Evolutionary conservation across 2,113 vertebrate species (phyloP).

Genomic region (Chrysemys picta): DNA sequence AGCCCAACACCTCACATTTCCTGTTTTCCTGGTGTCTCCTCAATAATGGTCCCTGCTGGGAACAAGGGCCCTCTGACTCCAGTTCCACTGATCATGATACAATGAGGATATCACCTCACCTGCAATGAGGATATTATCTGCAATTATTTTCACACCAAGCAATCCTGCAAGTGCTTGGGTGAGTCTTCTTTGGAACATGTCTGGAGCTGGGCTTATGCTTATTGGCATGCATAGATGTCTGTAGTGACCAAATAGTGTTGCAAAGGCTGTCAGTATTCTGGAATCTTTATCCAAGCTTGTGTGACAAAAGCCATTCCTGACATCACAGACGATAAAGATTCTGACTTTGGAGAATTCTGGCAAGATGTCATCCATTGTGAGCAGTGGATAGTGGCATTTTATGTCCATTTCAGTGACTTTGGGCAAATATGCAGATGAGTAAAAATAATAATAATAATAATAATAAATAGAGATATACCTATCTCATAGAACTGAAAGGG

Average conservation of each 20-base stretch:
- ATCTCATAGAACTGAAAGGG: no score
- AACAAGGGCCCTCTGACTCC: neutral
- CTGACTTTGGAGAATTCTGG: neutral
- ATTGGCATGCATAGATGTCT: neutral
- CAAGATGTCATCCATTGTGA: neutral
- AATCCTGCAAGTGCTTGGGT: neutral
- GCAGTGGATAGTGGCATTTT: neutral
- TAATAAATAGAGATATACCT: no score
- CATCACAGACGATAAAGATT: neutral
- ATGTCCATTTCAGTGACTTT: no score
- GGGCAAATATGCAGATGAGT: no score
- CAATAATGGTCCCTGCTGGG: neutral
- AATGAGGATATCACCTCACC: neutral
- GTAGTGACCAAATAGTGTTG: neutral
- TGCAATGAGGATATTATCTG: neutral
- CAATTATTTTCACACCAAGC: neutral
- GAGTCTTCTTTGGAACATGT: neutral
- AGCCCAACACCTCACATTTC: neutral
- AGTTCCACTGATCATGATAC: neutral
- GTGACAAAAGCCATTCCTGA: neutral
- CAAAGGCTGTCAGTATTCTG: neutral
- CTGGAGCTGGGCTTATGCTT: neutral
- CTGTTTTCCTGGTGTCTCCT: neutral
- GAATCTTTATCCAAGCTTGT: neutral
- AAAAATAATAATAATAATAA: no score